Percentiles rank a stretch among this genome's conserved stretches.
Evolutionary conservation across 2,113 vertebrate species (phyloP).

Genomic region (Mormyrus iriodes): DNA sequence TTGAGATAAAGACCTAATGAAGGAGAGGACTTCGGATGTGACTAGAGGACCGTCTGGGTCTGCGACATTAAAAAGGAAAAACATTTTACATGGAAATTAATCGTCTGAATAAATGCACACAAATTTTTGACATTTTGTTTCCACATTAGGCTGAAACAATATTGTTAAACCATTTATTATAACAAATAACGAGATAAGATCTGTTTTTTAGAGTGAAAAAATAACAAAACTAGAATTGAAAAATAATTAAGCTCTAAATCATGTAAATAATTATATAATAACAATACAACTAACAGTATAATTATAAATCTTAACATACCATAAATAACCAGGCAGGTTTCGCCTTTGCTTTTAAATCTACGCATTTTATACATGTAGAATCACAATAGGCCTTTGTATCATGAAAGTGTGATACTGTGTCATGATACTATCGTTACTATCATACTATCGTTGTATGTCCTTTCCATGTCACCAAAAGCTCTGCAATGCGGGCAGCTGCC

Average conservation of each 20-base stretch:
- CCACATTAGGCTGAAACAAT: background rate
- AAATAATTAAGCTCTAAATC: conserved; percentile 7
- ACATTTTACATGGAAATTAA: background rate
- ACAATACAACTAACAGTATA: background rate
- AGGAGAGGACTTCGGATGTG: background rate
- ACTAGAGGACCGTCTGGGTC: background rate
- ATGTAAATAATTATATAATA: background rate
- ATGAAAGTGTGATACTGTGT: background rate
- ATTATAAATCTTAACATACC: background rate
- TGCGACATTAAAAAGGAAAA: background rate
- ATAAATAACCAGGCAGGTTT: background rate
- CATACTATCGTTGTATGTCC: background rate
- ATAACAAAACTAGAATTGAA: background rate
- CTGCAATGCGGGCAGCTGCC: background rate
- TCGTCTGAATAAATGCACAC: background rate
- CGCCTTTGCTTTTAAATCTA: background rate
- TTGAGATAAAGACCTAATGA: background rate
- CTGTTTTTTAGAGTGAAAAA: background rate
- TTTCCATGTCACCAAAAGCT: conserved; percentile 38
- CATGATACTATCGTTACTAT: background rate
- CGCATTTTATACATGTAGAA: background rate
- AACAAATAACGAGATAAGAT: background rate
- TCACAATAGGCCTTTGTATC: background rate
- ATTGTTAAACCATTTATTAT: conserved; percentile 5
- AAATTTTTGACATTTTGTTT: background rate